phyloP scores from a whole-genome alignment of 2,113 vertebrate species.

The Pituophis catenifer region DNA sequence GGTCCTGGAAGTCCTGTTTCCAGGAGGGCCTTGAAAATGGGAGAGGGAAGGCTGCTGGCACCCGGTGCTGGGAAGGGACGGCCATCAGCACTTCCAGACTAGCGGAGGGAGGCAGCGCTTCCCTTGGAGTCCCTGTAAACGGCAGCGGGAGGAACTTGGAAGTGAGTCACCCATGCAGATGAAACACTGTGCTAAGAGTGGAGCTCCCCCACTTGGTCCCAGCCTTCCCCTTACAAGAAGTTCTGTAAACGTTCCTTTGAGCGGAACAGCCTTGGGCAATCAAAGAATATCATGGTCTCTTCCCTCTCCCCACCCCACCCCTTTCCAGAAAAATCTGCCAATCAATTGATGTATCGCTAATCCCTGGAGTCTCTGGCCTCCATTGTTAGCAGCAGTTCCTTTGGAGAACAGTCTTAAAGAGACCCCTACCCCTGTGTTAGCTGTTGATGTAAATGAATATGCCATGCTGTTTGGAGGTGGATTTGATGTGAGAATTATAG shows the following conservation, averaged over 20 bases:
- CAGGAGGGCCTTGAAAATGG: neutral
- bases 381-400: neutral
- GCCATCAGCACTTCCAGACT: neutral
- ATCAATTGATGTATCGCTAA: fast-evolving
- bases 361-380: neutral
- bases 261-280: neutral
- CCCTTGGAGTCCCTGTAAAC: neutral
- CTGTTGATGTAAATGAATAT: neutral
- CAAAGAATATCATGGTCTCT: neutral
- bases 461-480: neutral
- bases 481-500: neutral
- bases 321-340: neutral
- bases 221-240: neutral
- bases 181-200: neutral
- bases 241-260: neutral
- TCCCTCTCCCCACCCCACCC: no score
- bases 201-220: neutral
- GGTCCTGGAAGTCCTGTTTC: neutral
- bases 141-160: neutral
- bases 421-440: no score
- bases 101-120: neutral
- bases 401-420: neutral
- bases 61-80: neutral
- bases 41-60: neutral
- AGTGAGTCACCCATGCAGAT: neutral